Evolutionary conservation across 2,797 vertebrate genomes (phyloP).

Genomic region (Antrozous pallidus): DNA sequence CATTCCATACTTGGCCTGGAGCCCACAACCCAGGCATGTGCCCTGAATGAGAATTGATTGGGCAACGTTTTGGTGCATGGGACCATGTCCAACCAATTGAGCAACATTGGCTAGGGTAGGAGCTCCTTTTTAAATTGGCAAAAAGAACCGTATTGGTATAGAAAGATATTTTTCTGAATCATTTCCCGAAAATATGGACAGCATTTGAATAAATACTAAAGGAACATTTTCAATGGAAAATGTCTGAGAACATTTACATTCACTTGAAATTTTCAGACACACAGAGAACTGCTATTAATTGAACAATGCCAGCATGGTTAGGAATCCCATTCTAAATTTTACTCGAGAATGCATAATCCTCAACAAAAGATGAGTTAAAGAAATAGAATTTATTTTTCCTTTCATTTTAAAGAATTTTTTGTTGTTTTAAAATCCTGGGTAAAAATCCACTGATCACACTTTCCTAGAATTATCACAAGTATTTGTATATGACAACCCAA

Average conservation of each 20-base stretch:
- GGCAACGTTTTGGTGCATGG: background rate
- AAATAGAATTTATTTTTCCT: constrained; percentile 45
- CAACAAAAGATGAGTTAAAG: constrained; percentile 2
- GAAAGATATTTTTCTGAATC: constrained; percentile 29
- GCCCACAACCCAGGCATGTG: background rate
- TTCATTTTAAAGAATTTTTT: constrained; percentile 1
- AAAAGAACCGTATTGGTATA: constrained; percentile 10
- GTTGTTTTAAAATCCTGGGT: constrained; percentile 26
- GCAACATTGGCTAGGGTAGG: background rate
- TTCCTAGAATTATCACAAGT: background rate
- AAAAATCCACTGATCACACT: background rate
- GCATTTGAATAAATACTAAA: constrained; percentile 33
- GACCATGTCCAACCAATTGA: background rate
- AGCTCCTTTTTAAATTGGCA: constrained; percentile 30
- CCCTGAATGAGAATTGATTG: background rate
- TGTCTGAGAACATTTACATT: constrained; percentile 32
- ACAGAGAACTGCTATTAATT: background rate
- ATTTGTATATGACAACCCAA: background rate
- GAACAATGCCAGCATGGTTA: constrained; percentile 5
- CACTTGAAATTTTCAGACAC: constrained; percentile 6
- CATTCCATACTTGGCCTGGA: background rate
- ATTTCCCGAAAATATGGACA: background rate
- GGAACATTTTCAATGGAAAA: constrained; percentile 29
- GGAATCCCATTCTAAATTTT: constrained; percentile 38
- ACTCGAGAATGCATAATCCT: background rate